phyloP scores from a whole-genome alignment of 2,888 invertebrate genomes.

The Xanthorhoe designata region DNA sequence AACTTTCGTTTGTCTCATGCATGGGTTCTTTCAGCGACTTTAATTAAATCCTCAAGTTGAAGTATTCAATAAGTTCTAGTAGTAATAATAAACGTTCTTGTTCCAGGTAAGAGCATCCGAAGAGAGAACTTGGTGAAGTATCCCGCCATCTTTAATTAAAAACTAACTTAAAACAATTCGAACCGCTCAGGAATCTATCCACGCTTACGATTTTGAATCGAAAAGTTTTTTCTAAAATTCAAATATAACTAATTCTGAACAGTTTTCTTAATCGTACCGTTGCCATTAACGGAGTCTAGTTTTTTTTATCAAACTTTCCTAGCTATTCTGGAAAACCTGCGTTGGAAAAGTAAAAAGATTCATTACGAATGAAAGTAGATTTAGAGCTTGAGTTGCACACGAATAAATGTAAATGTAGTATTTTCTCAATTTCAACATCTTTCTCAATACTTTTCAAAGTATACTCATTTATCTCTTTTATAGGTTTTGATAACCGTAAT shows the following conservation, averaged over 20 bases:
- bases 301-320: not conserved
- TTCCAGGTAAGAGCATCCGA: conserved; percentile 69
- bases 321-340: not conserved
- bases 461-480: not conserved
- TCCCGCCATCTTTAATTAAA: conserved; percentile 66
- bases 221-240: conserved; percentile 17
- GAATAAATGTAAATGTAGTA: too few relatives aligned
- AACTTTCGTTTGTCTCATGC: not conserved
- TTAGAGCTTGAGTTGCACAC: too few relatives aligned
- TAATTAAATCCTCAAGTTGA: conserved; percentile 26
- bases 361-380: too few relatives aligned
- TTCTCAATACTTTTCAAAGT: not conserved
- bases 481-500: not conserved
- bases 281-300: not conserved
- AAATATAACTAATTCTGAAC: conserved; percentile 9
- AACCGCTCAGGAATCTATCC: conserved; percentile 26
- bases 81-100: conserved; percentile 55
- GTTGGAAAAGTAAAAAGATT: not conserved
- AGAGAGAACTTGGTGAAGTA: conserved; percentile 56
- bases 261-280: not conserved
- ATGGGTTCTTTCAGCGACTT: not conserved
- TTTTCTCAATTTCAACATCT: too few relatives aligned
- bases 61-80: conserved; percentile 34
- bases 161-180: conserved; percentile 59
- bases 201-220: conserved; percentile 20